Base-by-base conservation (phyloP, 92 coral and sea anemone genomes). In the Muricea muricata region DNA sequence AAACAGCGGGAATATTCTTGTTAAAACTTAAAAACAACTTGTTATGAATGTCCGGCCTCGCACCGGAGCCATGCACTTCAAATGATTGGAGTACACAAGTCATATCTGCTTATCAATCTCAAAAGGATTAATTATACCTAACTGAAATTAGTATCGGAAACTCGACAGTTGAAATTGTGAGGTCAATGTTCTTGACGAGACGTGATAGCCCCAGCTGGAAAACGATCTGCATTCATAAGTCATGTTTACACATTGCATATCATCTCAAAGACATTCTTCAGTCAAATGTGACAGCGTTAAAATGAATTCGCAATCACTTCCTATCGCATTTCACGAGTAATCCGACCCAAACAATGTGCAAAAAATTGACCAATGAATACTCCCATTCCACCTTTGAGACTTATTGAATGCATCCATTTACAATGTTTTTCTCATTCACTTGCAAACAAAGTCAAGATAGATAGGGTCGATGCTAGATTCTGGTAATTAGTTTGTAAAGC, bases 21-120 rank as follows among this genome's bases (percentile, higher is more conserved):
- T 75, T 10, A 75, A n/a, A n/a, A n/a, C n/a, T n/a, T n/a, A n/a
- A 75, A 75, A 75, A 73, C 52, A 39, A 73, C 33, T 47, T 41
- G 55, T 25, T 72, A 40, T 35, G n/a, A 41, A 40, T 0, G 37
- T 35, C 41, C n/a, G 57, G 55, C 24, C 45, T 25, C 20, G 3
- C n/a, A n/a, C n/a, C n/a, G 0, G 12, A 9, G 75, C 28, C 46
- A 10, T 20, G 42, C 24, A 35, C 10, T 41, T 20, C 7, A 65
- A 65, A 29, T 65, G 50, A 58, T 12, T 52, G 8, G 20, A 52
- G 20, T 52, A 23, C 4, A 7, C 24, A 52, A 20, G 60, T 18
- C 18, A 52, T 52, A 52, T 52, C 60, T 17, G 3, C 24, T 17
- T 17, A 52, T 52, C 8, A 52, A 1, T 4, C 18, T 52, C 3